Conservation (phyloP, 2,888 invertebrate genomes). For the Pristionchus maxplancki region DNA sequence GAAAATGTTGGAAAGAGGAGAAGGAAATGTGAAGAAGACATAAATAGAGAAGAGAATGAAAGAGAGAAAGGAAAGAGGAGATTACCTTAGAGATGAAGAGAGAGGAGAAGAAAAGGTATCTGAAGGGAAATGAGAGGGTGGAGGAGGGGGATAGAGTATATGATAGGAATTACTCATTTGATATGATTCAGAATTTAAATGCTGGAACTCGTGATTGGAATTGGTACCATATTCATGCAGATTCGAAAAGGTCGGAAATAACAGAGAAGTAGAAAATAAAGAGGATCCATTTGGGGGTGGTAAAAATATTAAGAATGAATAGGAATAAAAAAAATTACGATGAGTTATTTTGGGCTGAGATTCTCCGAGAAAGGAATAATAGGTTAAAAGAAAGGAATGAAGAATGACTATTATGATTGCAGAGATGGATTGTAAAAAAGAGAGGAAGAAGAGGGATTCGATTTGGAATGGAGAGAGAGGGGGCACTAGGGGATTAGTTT, state of each 20-base stretch:
- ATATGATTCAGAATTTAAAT: neutral
- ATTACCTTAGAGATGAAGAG: conserved; percentile 6
- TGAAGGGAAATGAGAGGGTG: conserved; percentile 27
- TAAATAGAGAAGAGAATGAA: neutral
- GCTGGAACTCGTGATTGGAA: neutral
- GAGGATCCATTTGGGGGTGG: neutral
- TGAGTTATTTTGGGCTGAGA: no score
- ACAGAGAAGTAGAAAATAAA: neutral
- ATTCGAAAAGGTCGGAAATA: neutral
- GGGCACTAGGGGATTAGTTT: conserved; percentile 11
- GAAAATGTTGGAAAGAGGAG: neutral
- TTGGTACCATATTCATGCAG: neutral
- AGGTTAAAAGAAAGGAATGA: neutral
- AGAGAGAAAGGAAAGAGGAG: neutral
- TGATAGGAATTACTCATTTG: neutral
- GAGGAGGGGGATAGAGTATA: neutral
- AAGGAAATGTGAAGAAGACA: neutral
- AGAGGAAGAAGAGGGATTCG: conserved; percentile 17
- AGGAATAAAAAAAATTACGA: no score
- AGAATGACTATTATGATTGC: conserved; percentile 1
- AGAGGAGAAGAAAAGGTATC: neutral
- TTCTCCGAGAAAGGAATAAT: neutral
- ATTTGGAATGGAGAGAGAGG: conserved; percentile 11
- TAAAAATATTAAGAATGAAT: no score
- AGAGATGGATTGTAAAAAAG: conserved; percentile 24